phyloP scores from a whole-genome alignment of 2,797 vertebrate genomes.

The Tinamus major region DNA sequence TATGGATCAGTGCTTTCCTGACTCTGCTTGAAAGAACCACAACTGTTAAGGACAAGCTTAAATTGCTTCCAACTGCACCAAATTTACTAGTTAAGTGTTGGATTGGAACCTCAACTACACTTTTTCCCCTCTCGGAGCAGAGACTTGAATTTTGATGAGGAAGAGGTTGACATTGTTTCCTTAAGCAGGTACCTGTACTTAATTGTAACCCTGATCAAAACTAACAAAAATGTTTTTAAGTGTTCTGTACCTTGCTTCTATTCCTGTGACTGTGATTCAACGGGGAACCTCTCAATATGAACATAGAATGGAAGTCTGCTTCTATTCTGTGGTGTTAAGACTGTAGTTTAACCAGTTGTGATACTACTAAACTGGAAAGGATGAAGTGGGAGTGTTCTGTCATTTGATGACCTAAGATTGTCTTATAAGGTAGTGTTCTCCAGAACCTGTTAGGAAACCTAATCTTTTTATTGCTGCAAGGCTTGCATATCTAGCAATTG shows the following conservation, averaged over 20 bases:
- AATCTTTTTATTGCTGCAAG: not conserved
- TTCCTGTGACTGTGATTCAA: not conserved
- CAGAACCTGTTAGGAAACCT: not conserved
- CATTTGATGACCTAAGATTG: not conserved
- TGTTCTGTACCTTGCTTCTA: not conserved
- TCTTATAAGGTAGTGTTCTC: not conserved
- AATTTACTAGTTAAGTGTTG: not conserved
- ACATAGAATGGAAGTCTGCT: not conserved
- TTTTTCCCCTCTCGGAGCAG: not conserved
- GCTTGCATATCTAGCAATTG: not conserved
- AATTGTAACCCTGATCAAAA: not conserved
- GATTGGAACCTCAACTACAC: not conserved
- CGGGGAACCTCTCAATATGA: not conserved
- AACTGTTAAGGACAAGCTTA: not conserved
- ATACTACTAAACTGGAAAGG: not conserved
- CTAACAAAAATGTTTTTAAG: not conserved
- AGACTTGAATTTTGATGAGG: not conserved
- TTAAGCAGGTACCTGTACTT: not conserved
- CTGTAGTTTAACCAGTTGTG: accelerated
- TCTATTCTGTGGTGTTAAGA: not conserved
- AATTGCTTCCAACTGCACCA: not conserved
- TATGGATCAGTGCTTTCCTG: not conserved
- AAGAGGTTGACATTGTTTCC: not conserved
- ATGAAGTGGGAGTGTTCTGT: not conserved
- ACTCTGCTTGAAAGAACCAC: not conserved